These are phyloP conservation scores for Casuarius casuarius DNA, from an alignment of 2,113 vertebrate species.

Conservation along the genomic window DNA sequence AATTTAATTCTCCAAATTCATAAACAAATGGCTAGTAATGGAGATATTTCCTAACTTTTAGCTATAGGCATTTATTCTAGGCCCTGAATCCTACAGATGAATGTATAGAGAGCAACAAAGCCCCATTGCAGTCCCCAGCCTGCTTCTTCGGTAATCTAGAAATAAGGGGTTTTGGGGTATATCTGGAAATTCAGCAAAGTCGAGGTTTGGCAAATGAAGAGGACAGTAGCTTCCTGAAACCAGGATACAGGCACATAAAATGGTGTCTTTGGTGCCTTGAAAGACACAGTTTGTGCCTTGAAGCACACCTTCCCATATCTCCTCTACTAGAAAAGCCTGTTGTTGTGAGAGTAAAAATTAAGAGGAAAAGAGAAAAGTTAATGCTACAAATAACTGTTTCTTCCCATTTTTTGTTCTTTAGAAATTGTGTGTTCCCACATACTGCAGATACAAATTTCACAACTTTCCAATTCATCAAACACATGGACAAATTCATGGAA, in stretches of 20 bases:
- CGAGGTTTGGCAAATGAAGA: neutral
- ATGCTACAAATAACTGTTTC: neutral
- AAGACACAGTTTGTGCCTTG: neutral
- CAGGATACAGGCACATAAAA: neutral
- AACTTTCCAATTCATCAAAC: conserved; percentile 76
- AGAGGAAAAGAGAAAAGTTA: neutral
- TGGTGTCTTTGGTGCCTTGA: neutral
- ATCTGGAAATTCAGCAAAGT: neutral
- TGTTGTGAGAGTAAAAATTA: neutral
- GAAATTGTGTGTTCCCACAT: conserved; percentile 80
- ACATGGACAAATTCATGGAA: conserved; percentile 66
- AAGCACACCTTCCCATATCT: neutral
- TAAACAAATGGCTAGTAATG: neutral
- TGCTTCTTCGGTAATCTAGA: neutral
- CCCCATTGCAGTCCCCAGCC: neutral
- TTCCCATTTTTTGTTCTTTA: conserved; percentile 18
- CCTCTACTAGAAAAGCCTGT: neutral
- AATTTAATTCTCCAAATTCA: neutral
- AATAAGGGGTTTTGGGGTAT: neutral
- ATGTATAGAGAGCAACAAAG: neutral
- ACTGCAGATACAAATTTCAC: conserved; percentile 85
- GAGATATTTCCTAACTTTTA: neutral
- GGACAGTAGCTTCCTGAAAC: neutral
- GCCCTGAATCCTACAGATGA: neutral
- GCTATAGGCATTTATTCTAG: neutral